These are phyloP conservation scores for Brachyhypopomus gauderio DNA, from an alignment of 2,113 vertebrate species.

Conservation along the genomic window DNA sequence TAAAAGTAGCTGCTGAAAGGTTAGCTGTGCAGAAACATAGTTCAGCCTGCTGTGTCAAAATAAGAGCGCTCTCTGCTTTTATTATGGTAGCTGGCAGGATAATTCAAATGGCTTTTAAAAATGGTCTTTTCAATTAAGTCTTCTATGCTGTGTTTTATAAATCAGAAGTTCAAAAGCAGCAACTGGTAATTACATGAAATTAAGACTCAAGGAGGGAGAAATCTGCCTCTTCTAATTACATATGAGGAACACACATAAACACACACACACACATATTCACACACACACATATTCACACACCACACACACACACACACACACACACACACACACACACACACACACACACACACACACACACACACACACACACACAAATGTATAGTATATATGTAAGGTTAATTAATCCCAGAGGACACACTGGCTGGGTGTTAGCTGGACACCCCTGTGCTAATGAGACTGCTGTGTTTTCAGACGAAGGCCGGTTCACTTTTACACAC, in stretches of 20 bases:
- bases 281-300: no score
- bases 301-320: neutral
- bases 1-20: no score
- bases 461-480: neutral
- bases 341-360: neutral
- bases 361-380: neutral
- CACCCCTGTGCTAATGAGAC: neutral
- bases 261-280: neutral
- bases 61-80: neutral
- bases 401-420: constrained; percentile 16
- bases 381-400: neutral
- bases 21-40: no score
- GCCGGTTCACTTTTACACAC: neutral
- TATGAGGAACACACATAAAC: neutral
- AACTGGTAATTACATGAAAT: neutral
- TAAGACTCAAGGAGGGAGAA: neutral
- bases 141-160: neutral
- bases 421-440: neutral
- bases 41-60: neutral
- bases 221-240: neutral
- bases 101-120: neutral
- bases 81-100: neutral
- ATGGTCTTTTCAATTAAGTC: neutral
- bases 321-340: neutral
- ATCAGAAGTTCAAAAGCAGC: constrained; percentile 3